Conservation (phyloP, 2,113 vertebrate species). For the Cisticola juncidis region DNA sequence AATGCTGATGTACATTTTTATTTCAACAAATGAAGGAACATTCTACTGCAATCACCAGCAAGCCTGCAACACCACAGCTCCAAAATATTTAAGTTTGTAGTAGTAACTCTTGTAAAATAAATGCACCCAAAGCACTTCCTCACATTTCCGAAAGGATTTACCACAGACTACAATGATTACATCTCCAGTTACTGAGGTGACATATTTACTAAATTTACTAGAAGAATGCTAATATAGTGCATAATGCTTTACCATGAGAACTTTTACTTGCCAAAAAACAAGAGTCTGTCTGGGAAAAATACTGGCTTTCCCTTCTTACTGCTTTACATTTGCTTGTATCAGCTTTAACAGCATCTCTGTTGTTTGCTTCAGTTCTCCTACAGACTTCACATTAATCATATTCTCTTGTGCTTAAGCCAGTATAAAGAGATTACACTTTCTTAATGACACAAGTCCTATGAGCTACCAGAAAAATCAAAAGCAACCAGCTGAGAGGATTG, state of each 20-base stretch:
- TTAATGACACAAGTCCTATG: background rate
- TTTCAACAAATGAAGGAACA: background rate
- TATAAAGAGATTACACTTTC: background rate
- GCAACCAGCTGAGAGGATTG: background rate
- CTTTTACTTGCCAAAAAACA: background rate
- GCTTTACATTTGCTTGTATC: background rate
- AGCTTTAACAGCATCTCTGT: background rate
- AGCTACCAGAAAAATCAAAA: background rate
- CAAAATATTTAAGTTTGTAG: background rate
- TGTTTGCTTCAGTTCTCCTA: background rate
- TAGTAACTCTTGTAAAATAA: background rate
- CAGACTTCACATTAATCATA: background rate
- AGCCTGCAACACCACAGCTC: background rate
- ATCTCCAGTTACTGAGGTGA: background rate
- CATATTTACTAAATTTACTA: background rate
- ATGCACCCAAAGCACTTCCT: background rate
- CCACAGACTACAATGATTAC: background rate
- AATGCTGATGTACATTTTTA: background rate
- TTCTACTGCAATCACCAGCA: background rate
- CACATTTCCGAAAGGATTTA: background rate
- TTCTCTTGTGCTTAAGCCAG: background rate
- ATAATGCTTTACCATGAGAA: background rate
- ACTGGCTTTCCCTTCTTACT: background rate
- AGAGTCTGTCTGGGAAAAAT: background rate
- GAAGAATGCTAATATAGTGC: background rate